These are phyloP conservation scores for Stenotaenia linearis DNA, from an alignment of 2,888 invertebrate species.

Conservation along the genomic window DNA sequence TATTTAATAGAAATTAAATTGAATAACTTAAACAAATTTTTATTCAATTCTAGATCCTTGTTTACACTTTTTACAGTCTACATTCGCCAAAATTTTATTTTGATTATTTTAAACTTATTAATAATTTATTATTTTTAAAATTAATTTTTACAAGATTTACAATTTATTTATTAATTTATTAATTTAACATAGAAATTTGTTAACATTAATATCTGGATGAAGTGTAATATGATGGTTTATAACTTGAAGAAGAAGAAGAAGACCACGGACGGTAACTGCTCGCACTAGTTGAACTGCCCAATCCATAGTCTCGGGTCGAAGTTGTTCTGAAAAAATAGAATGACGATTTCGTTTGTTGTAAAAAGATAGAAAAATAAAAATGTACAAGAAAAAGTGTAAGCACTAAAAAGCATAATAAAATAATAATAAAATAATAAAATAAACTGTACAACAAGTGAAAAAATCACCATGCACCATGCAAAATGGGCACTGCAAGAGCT, in stretches of 20 bases:
- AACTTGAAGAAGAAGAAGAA: neutral
- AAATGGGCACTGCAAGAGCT: slow-evolving; percentile 11
- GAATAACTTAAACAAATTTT: neutral
- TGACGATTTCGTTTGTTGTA: neutral
- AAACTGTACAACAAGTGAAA: too few relatives aligned
- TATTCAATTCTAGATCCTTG: neutral
- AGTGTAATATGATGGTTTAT: neutral
- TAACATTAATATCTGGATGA: neutral
- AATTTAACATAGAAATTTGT: neutral
- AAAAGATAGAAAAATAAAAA: neutral
- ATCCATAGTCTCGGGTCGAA: neutral
- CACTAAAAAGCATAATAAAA: neutral
- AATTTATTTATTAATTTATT: neutral
- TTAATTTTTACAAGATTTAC: neutral
- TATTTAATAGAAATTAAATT: neutral
- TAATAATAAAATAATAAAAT: neutral
- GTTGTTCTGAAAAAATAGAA: neutral
- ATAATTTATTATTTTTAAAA: neutral
- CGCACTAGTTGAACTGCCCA: neutral
- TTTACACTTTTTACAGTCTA: neutral
- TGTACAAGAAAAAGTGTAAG: neutral
- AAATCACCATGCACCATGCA: neutral
- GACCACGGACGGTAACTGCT: neutral
- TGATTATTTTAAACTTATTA: neutral
- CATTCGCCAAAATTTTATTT: neutral